phyloP scores from a whole-genome alignment of 1,140 invertebrate species.

The Pogonognathellus flavescens region DNA sequence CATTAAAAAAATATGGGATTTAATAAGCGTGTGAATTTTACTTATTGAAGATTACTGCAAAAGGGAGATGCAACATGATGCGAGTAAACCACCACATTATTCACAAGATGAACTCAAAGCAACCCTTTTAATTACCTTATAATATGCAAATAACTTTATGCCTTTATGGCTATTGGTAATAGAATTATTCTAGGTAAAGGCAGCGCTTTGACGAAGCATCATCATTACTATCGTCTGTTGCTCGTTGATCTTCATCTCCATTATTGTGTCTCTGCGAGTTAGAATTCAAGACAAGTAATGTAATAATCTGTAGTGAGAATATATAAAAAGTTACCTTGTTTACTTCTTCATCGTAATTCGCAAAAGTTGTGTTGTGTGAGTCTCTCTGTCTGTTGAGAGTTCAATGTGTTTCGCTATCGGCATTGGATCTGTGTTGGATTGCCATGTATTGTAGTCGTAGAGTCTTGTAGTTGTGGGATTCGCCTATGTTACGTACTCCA shows the following conservation, averaged over 20 bases:
- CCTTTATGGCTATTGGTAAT: background rate
- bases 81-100: no score
- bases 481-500: background rate
- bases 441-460: no score
- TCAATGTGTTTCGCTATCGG: no score
- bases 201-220: background rate
- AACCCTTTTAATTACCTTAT: no score
- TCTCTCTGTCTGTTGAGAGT: no score
- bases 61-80: no score
- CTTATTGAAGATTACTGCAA: no score
- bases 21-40: no score
- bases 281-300: slow-evolving; percentile 32
- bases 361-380: no score
- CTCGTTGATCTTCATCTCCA: slow-evolving; percentile 14
- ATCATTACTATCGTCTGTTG: background rate
- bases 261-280: slow-evolving; percentile 7
- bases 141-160: background rate
- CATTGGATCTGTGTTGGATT: no score
- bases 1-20: no score
- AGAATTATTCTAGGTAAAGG: background rate
- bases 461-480: background rate
- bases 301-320: slow-evolving; percentile 18
- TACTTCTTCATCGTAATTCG: background rate
- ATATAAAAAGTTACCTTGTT: slow-evolving; percentile 16
- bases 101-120: no score